Evolutionary conservation across 2,888 invertebrate genomes (phyloP).

Genomic region (Ametastegia equiseti): DNA sequence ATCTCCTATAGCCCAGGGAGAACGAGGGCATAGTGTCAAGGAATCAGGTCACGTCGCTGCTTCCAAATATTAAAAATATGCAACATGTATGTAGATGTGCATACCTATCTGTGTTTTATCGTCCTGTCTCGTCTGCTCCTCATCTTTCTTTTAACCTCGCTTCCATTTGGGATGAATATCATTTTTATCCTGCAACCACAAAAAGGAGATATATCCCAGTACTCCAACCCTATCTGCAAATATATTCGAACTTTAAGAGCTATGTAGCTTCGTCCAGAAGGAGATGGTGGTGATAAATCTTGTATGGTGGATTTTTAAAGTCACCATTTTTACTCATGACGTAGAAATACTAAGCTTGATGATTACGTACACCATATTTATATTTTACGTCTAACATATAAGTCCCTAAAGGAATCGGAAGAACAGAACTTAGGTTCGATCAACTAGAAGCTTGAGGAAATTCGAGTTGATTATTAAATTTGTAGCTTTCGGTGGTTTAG

Average conservation of each 20-base stretch:
- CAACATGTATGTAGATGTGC: neutral
- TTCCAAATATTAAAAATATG: constrained; percentile 31
- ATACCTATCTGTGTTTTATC: neutral
- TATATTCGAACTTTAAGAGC: neutral
- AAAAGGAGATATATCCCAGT: neutral
- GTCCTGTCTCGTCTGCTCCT: neutral
- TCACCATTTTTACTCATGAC: neutral
- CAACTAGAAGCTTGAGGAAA: neutral
- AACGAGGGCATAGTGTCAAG: constrained; percentile 40
- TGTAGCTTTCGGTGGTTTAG: constrained; percentile 21
- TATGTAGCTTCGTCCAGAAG: neutral
- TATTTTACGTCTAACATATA: neutral
- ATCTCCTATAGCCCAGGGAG: neutral
- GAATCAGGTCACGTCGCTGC: constrained; percentile 26
- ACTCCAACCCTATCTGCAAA: neutral
- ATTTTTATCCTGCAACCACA: constrained; percentile 12
- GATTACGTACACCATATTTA: too few species aligned
- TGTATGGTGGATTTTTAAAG: neutral
- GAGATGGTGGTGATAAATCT: neutral
- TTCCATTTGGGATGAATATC: neutral
- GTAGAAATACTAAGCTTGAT: neutral
- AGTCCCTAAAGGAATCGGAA: neutral
- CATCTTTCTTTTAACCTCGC: neutral
- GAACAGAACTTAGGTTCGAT: neutral
- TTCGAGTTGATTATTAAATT: constrained; percentile 20